Evolutionary conservation across 2,113 vertebrate genomes (phyloP).

Genomic region (Leucosticte australis): DNA sequence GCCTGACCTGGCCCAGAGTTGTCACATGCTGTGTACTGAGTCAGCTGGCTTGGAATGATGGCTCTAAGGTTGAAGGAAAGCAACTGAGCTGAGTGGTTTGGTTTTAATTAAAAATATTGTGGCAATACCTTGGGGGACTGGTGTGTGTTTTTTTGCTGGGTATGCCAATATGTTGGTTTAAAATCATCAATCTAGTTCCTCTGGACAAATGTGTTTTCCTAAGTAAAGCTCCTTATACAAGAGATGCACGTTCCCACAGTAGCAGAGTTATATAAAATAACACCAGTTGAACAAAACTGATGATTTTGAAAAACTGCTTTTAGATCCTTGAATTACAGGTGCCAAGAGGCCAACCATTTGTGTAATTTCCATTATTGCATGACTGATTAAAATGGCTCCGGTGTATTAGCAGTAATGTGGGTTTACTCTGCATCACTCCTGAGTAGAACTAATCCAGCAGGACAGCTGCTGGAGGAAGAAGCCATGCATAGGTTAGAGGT

Average conservation of each 20-base stretch:
- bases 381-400: conserved; percentile 6
- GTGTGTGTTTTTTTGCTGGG: not conserved
- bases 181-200: not conserved
- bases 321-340: not conserved
- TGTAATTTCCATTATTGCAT: not conserved
- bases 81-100: not conserved
- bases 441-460: conserved; percentile 6
- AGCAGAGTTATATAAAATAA: not conserved
- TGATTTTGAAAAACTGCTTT: not conserved
- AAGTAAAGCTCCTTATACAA: not conserved
- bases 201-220: not conserved
- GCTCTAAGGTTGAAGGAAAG: not conserved
- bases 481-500: not conserved
- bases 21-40: not conserved
- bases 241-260: not conserved
- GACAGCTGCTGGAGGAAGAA: conserved; percentile 3
- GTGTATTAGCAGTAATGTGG: not conserved
- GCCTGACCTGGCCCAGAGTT: not conserved
- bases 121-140: not conserved
- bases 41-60: not conserved
- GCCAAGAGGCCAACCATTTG: not conserved
- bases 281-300: not conserved
- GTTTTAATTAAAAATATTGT: not conserved
- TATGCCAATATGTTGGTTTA: not conserved
- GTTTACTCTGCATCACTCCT: not conserved